phyloP scores from a whole-genome alignment of 2,113 vertebrate species.

The Platysternon megacephalum region DNA sequence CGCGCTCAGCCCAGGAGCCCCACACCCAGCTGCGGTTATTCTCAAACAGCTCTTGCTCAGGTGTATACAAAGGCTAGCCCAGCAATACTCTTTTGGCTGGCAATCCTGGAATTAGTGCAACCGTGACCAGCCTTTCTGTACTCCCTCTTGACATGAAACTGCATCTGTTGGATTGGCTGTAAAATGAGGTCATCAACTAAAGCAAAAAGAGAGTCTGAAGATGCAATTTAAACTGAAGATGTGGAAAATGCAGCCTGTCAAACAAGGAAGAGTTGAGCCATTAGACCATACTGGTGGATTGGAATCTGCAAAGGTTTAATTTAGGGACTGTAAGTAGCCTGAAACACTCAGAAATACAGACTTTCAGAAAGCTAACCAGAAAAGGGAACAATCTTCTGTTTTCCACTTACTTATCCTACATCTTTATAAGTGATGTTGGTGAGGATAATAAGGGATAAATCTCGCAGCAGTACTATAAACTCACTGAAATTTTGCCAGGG shows the following conservation, averaged over 20 bases:
- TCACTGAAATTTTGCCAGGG: neutral
- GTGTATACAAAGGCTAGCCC: neutral
- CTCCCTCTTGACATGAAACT: neutral
- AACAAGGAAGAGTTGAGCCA: neutral
- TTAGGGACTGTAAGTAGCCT: neutral
- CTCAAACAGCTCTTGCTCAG: neutral
- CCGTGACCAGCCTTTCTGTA: accelerated
- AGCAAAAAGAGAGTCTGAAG: neutral
- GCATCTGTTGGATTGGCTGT: neutral
- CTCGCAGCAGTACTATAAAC: neutral
- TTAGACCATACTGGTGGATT: neutral
- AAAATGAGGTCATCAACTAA: accelerated
- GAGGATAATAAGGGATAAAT: neutral
- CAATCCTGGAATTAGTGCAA: accelerated
- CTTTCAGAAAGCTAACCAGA: neutral
- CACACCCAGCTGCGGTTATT: neutral
- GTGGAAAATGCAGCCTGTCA: neutral
- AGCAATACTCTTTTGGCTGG: accelerated
- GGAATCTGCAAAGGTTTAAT: accelerated
- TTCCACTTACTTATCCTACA: neutral
- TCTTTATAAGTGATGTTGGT: accelerated
- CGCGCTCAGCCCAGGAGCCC: neutral
- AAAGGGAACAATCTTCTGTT: neutral
- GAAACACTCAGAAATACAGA: neutral
- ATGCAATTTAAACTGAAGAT: neutral